phyloP scores from a whole-genome alignment of 1,140 invertebrate genomes.

The Sinella curviseta region DNA sequence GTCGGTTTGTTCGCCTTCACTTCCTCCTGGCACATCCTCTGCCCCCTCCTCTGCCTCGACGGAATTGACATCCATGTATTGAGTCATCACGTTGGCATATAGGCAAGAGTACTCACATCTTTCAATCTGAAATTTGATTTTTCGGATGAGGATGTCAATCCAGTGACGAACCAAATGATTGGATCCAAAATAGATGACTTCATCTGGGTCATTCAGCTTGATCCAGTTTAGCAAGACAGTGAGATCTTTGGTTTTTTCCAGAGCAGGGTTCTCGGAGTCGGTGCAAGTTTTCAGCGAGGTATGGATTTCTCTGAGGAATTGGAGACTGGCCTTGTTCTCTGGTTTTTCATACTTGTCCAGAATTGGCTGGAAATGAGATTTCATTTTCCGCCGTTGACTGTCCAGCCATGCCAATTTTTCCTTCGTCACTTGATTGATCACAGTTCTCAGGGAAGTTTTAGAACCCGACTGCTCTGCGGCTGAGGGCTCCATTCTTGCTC shows the following conservation, averaged over 20 bases:
- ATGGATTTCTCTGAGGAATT: background rate
- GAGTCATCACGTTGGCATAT: slow-evolving; percentile 23
- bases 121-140: slow-evolving; percentile 29
- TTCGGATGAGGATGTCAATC: slow-evolving; percentile 8
- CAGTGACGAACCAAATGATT: slow-evolving; percentile 19
- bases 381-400: slow-evolving; percentile 19
- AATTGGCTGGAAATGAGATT: slow-evolving; percentile 16
- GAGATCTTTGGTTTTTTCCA: background rate
- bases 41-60: background rate
- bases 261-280: background rate
- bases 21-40: background rate
- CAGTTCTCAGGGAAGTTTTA: background rate
- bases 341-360: background rate
- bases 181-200: background rate
- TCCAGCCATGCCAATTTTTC: slow-evolving; percentile 36
- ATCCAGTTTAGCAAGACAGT: slow-evolving; percentile 2
- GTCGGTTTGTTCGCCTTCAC: background rate
- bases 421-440: slow-evolving; percentile 34
- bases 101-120: slow-evolving; percentile 41
- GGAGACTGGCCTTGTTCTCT: background rate
- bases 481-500: too few relatives aligned
- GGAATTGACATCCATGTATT: slow-evolving; percentile 27
- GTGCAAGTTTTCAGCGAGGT: slow-evolving; percentile 10
- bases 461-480: background rate
- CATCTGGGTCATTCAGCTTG: background rate